Evolutionary conservation across 2,888 invertebrate genomes (phyloP), one percentile per base, ranked within the genome.

Genomic region (Xanthorhoe designata): DNA sequence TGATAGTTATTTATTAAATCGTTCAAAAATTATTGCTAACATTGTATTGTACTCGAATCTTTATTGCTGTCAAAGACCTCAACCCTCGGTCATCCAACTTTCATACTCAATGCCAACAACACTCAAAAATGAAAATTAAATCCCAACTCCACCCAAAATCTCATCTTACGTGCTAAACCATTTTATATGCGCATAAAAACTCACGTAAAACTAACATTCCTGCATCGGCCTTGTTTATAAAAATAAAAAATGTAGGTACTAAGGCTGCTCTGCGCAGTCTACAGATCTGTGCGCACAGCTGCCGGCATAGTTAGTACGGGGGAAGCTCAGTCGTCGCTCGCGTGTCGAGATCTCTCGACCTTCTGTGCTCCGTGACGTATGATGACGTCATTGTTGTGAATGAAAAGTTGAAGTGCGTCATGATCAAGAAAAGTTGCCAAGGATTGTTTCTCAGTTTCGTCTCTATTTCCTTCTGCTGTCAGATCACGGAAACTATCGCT

Each of bases 401-500:
- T 79, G 64, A 57, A 55, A 58, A 74, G 68, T 68, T 78, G 78
- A 73, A 72, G 71, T 68, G 72, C 68, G 68, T 61, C 54, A 92
- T 92, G 92, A 89, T 92, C 80, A 90, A 81, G 80, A 92, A 90
- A 88, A 89, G 83, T 80, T 92, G 88, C 79, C 92, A 93, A 81
- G 91, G 92, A 75, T 84, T 92, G 76, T 87, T 93, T 81, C 80
- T 92, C 70, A 92, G 92, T 84, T 90, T 92, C 74, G 80, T 92
- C 78, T 92, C 93, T 50, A 90, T 93, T 72, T 91, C 93, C 72
- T 90, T 93, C 78, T 92, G 92, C 83, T 93, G 93, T 80, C 93
- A 93, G 75, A 85, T 93, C 18, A 90, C 88, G 66, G 92, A 92
- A 83, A 92, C 91, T 78, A 86, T 92, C 83, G 92, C 93, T 15